These are phyloP conservation scores for Tragelaphus strepsiceros DNA, from an alignment of 2,113 vertebrate species.

Conservation along the genomic window DNA sequence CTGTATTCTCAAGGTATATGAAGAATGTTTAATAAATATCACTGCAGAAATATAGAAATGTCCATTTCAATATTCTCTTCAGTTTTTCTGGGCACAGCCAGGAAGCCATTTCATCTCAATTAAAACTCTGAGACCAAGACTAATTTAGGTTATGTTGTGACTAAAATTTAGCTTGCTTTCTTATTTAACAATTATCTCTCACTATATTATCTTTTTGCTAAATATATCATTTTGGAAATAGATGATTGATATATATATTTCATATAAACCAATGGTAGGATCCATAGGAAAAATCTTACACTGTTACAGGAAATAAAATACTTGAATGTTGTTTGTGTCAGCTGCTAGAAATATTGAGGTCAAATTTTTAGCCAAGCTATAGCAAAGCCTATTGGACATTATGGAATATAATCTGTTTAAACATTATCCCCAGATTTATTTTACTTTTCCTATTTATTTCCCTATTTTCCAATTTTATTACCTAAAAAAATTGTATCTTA, in stretches of 20 bases:
- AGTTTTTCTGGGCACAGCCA: background rate
- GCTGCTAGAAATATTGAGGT: background rate
- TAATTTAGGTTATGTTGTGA: background rate
- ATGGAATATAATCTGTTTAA: background rate
- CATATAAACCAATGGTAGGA: background rate
- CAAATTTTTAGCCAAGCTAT: background rate
- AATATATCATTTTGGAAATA: background rate
- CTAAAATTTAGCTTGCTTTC: background rate
- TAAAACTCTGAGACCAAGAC: background rate
- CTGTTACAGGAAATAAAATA: background rate
- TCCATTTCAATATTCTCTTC: background rate
- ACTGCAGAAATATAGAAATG: background rate
- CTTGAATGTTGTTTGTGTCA: background rate
- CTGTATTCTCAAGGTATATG: background rate
- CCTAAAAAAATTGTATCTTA: background rate
- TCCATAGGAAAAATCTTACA: background rate
- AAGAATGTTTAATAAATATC: background rate
- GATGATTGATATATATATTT: background rate
- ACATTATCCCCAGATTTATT: background rate
- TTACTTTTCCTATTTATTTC: background rate
- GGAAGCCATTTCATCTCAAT: background rate
- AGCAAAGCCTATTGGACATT: background rate
- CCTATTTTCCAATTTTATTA: background rate
- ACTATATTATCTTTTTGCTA: background rate
- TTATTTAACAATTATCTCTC: background rate